phyloP scores from a whole-genome alignment of 2,797 vertebrate species.

The Carcharodon carcharias region DNA sequence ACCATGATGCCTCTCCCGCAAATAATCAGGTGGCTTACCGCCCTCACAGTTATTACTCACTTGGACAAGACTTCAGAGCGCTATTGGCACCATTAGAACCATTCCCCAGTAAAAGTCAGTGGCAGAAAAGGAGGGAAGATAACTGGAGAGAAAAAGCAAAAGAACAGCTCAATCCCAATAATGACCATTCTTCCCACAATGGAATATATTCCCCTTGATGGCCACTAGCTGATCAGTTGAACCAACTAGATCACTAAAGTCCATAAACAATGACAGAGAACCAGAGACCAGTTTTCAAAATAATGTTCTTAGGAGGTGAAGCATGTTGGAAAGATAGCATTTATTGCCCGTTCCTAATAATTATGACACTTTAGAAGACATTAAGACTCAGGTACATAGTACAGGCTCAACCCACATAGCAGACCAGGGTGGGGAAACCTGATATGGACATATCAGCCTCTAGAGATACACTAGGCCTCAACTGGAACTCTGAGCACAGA shows the following conservation, averaged over 20 bases:
- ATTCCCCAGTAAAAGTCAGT: background rate
- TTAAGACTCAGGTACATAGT: background rate
- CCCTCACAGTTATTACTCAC: background rate
- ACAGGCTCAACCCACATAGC: no score
- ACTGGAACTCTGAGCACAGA: background rate
- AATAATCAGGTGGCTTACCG: background rate
- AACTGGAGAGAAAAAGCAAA: background rate
- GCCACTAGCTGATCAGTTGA: background rate
- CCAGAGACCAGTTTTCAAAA: background rate
- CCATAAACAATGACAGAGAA: background rate
- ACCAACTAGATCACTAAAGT: background rate
- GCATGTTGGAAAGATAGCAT: no score
- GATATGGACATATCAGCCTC: no score
- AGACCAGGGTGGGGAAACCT: background rate
- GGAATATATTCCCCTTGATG: background rate
- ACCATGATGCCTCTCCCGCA: no score
- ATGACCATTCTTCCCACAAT: background rate
- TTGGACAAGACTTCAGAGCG: background rate
- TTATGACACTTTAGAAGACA: no score
- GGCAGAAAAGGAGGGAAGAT: background rate
- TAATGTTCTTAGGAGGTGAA: no score
- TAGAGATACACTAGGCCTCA: background rate
- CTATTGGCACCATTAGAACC: background rate
- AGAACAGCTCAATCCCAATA: background rate
- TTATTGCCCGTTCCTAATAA: no score